Base-by-base conservation (phyloP, 1,140 invertebrate species). In the Zaprionus kolodkinae region DNA sequence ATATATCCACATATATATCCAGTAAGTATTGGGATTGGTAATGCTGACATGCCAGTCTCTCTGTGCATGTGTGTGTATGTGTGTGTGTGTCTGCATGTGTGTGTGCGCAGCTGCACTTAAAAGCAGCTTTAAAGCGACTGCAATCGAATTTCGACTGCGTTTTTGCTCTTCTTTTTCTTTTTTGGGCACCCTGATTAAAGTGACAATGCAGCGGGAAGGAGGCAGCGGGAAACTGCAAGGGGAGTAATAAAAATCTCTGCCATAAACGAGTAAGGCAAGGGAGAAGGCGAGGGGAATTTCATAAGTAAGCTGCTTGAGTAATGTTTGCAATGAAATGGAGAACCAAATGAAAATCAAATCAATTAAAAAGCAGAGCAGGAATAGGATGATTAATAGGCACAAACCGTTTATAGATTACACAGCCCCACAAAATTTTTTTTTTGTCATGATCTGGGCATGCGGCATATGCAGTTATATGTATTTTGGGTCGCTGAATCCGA, bases 41-140 rank as follows among this genome's bases (percentile, higher is more conserved):
- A 67, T 61, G 64, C 48, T 40, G 40, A 43, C 40, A 43, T 43
- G 40, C 7, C 40, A 43, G 10, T 13, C 48, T 48, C 50, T 6
- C 1, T 25, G 2, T n/a, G 3, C 11, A 3, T 43, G 11, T 11
- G 36, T 27, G 12, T 15, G 6, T 7, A n/a, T 36, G 21, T 45
- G 54, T 50, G 21, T 64, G 27, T 52, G n/a, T 56, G 21, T 78
- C 9, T 38, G 54, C 11, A 6, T 55, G 30, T 33, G 60, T 63
- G 56, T 67, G 62, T 57, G 27, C 77, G 25, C 50, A 54, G 45
- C 57, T 81, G 79, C 75, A 75, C 77, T 82, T 82, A 75, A 82
- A 75, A 75, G 52, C 75, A 55, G 40, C 50, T 77, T 82, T 78
- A 78, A 82, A 78, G 55, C 38, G 30, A 38, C 48, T 59, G 56